Conservation (phyloP, 1,140 invertebrate genomes). For the Dryas iulia region DNA sequence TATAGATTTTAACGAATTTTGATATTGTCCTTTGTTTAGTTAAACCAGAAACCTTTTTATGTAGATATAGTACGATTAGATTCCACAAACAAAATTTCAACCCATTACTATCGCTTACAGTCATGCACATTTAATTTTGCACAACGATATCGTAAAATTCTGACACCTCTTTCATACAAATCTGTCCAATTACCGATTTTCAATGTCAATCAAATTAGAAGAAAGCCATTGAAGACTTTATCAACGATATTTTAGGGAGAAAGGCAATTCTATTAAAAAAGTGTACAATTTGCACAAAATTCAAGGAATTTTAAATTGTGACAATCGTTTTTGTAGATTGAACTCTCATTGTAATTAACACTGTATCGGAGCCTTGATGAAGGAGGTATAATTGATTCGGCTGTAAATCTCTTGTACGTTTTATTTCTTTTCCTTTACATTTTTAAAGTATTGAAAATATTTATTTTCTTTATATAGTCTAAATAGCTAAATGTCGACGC, state of each 20-base stretch:
- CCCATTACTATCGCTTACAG: neutral
- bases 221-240: neutral
- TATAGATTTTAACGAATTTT: no score
- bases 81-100: no score
- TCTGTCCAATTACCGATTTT: neutral
- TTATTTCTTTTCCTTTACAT: neutral
- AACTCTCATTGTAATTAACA: slow-evolving; percentile 20
- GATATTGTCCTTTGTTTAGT: no score
- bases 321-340: neutral
- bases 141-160: no score
- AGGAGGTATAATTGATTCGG: slow-evolving; percentile 15
- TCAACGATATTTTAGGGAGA: neutral
- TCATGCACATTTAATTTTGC: no score
- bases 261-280: neutral
- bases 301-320: neutral
- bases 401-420: slow-evolving; percentile 7
- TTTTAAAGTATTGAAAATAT: neutral
- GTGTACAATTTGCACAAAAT: neutral
- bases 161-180: neutral
- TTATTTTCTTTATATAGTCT: no score
- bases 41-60: no score
- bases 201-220: neutral
- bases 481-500: no score
- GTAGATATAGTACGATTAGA: no score
- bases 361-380: slow-evolving; percentile 1